Conservation (phyloP, 2,888 invertebrate genomes). For the Phrixothrix hirtus region DNA sequence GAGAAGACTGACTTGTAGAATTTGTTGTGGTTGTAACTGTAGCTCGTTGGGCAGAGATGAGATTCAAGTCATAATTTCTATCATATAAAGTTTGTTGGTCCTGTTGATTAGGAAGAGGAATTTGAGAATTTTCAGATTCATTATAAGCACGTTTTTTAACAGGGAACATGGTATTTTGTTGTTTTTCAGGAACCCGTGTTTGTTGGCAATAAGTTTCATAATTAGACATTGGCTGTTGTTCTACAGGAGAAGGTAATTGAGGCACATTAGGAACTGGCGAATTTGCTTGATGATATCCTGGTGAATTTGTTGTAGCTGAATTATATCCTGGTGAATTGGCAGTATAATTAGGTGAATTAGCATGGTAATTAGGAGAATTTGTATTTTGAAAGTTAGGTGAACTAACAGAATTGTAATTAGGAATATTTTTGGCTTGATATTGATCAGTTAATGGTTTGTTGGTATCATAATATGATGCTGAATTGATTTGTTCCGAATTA, state of each 20-base stretch:
- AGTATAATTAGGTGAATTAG: constrained; percentile 41
- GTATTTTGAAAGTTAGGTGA: constrained; percentile 42
- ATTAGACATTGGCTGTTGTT: constrained; percentile 20
- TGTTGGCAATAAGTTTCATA: constrained; percentile 23
- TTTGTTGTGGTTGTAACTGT: constrained; percentile 1
- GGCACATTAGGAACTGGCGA: constrained; percentile 17
- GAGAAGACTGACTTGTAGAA: constrained; percentile 5
- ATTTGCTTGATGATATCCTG: constrained; percentile 17
- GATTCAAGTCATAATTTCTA: constrained; percentile 31
- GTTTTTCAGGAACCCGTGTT: constrained; percentile 37
- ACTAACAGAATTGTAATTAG: constrained; percentile 48
- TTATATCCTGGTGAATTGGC: too few species aligned
- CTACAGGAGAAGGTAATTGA: constrained; percentile 21
- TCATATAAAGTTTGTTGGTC: constrained; percentile 28
- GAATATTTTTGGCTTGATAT: constrained; percentile 53
- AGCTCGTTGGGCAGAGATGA: constrained; percentile 30
- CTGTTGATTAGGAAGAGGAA: constrained; percentile 28
- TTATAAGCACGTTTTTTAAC: constrained; percentile 68
- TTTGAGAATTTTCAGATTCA: constrained; percentile 50
- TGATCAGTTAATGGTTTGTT: constrained; percentile 57
- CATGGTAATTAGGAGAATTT: constrained; percentile 42
- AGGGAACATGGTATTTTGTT: constrained; percentile 59
- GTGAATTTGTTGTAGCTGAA: too few species aligned
- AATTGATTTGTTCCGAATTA: constrained; percentile 42
- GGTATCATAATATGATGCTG: constrained; percentile 62